Base-by-base conservation (phyloP, 2,888 invertebrate genomes). In the Acanthoscelides obtectus region DNA sequence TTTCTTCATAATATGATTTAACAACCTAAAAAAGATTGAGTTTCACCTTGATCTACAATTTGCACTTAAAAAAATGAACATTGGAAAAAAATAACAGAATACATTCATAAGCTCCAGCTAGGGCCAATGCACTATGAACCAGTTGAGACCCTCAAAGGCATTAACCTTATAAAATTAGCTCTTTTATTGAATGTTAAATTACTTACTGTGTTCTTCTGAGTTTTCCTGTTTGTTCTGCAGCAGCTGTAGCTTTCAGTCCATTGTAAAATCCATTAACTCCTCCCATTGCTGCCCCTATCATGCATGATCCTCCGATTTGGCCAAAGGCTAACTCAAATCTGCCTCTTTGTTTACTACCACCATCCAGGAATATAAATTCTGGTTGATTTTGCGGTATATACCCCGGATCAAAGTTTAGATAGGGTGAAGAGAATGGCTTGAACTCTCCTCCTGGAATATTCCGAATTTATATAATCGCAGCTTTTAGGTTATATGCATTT, bases 1-100 rank as follows among this genome's bases (percentile, higher is more conserved):
- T 87, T 95, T 94, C 87, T 98, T 98, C 91, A 95, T 95, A 19
- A 98, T 89, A 84, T 96, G 96, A 88, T 98, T 98, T 72, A 98
- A 88, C 84, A 98, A 87, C 86, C 93, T 93, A 79, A 67, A 85
- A 83, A n/a, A n/a, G n/a, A n/a, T n/a, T n/a, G n/a, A n/a, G n/a
- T n/a, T n/a, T n/a, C n/a, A n/a, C n/a, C n/a, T n/a, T n/a, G n/a
- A n/a, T n/a, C n/a, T 63, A 63, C 63, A 63, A 63, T 12, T 12
- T 63, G 63, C 63, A 63, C 63, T 63, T 19, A n/a, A n/a, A n/a
- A n/a, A n/a, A n/a, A n/a, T n/a, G n/a, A n/a, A n/a, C n/a, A n/a
- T n/a, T n/a, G n/a, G n/a, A n/a, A n/a, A n/a, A n/a, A n/a, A n/a
- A n/a, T n/a, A n/a, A n/a, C n/a, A n/a, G n/a, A n/a, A n/a, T n/a